Conservation (phyloP, 2,113 vertebrate genomes). For the Bambusicola thoracicus region DNA sequence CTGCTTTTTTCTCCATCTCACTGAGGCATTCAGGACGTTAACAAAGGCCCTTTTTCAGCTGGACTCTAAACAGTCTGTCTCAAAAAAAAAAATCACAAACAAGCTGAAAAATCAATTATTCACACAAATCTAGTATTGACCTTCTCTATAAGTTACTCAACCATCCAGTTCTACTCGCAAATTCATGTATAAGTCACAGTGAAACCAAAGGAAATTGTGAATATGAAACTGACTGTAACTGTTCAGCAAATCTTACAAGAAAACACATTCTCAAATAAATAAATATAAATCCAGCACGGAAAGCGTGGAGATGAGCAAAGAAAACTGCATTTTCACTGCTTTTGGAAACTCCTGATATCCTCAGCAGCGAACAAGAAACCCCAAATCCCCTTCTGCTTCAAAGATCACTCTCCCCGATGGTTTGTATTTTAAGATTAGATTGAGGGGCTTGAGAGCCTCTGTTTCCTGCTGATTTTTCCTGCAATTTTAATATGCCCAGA, state of each 20-base stretch:
- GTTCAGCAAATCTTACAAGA: conserved; percentile 20
- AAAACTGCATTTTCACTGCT: not conserved
- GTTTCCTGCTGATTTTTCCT: not conserved
- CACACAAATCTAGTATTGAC: conserved; percentile 69
- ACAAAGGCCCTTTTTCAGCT: conserved; percentile 59
- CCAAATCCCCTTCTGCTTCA: not conserved
- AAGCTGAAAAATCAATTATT: conserved; percentile 73
- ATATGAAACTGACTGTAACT: not conserved
- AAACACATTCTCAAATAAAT: not conserved
- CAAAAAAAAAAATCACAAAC: conserved; percentile 57
- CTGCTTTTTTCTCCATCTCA: conserved; percentile 7
- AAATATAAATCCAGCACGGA: not conserved
- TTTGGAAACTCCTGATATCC: not conserved
- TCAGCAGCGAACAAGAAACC: not conserved
- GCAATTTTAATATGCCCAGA: not conserved
- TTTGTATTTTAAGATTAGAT: conserved; percentile 8
- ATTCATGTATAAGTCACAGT: conserved; percentile 47
- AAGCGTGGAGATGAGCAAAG: not conserved
- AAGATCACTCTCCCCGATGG: conserved; percentile 4
- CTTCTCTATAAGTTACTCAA: conserved; percentile 54
- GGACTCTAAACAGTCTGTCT: conserved; percentile 49
- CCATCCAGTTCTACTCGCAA: conserved; percentile 13
- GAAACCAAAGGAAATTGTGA: conserved; percentile 41
- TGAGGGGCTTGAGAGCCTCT: not conserved
- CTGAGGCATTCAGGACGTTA: conserved; percentile 45